These are phyloP conservation scores for Mastomys coucha DNA, from an alignment of 2,113 vertebrate species.

Conservation along the genomic window DNA sequence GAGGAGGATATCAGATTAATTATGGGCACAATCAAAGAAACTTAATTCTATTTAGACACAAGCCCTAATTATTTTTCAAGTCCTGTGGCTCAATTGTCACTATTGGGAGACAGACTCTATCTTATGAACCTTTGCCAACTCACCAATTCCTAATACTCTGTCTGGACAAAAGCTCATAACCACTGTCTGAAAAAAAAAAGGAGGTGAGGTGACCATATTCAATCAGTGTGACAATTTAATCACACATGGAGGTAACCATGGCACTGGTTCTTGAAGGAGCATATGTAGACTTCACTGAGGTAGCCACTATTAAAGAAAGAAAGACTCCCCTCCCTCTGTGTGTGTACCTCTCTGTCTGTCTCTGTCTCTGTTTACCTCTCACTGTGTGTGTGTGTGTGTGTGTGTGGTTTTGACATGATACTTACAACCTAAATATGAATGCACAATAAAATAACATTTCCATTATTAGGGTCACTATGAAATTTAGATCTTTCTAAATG, in stretches of 20 bases:
- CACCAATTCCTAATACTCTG: background rate
- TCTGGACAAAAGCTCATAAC: slow-evolving; percentile 9
- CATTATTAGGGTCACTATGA: background rate
- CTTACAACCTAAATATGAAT: slow-evolving; percentile 30
- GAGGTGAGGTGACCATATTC: slow-evolving; percentile 4
- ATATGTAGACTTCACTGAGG: background rate
- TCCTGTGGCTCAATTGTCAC: slow-evolving; percentile 14
- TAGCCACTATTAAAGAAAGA: slow-evolving; percentile 14
- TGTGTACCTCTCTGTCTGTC: background rate
- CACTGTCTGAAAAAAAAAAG: slow-evolving; percentile 56
- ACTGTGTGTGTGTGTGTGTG: background rate
- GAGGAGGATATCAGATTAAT: background rate
- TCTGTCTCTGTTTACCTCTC: background rate
- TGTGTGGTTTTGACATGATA: background rate
- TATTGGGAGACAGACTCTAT: background rate
- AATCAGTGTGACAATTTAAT: slow-evolving; percentile 61
- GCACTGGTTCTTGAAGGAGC: slow-evolving; percentile 41
- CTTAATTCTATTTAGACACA: slow-evolving; percentile 15
- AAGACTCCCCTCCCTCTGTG: background rate
- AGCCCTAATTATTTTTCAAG: slow-evolving; percentile 59
- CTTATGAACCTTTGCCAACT: slow-evolving; percentile 46
- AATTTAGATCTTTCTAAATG: background rate
- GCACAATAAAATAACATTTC: slow-evolving; percentile 14
- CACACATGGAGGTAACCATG: slow-evolving; percentile 63
- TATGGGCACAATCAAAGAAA: slow-evolving; percentile 21